Evolutionary conservation across 2,113 vertebrate species (phyloP).

Genomic region (Haemorhous mexicanus): DNA sequence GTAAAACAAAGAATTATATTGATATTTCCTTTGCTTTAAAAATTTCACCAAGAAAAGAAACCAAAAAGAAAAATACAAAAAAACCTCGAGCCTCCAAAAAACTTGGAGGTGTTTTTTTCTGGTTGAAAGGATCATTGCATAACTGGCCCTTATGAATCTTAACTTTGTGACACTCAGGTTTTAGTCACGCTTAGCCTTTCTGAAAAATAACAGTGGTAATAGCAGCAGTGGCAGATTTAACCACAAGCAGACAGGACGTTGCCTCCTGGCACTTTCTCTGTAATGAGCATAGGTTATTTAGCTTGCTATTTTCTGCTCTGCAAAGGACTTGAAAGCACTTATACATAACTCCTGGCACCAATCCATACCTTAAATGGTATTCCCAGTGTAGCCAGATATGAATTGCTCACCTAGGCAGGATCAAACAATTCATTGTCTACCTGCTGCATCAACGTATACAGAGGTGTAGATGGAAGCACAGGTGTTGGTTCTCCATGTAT

Average conservation of each 20-base stretch:
- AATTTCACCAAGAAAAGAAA: background rate
- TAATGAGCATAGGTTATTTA: slow-evolving; percentile 2
- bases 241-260: background rate
- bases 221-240: slow-evolving; percentile 16
- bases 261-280: background rate
- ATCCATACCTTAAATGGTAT: background rate
- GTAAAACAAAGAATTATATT: slow-evolving; percentile 56
- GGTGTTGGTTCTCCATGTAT: background rate
- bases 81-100: background rate
- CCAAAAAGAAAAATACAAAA: background rate
- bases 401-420: background rate
- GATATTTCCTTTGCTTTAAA: slow-evolving; percentile 19
- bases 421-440: background rate
- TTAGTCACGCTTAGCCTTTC: background rate
- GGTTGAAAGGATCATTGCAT: background rate
- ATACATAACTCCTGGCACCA: slow-evolving; percentile 28
- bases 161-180: background rate
- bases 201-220: slow-evolving; percentile 31
- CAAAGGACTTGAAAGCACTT: slow-evolving; percentile 9
- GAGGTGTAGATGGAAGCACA: background rate
- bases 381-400: background rate
- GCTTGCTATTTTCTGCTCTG: slow-evolving; percentile 34
- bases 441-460: background rate
- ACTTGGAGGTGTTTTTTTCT: slow-evolving; percentile 39
- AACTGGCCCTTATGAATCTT: background rate